A percentile compares a stretch with the other conserved stretches of the same genome.
Evolutionary conservation across 1,140 invertebrate species (phyloP).

Genomic region (Drosophila subpulchrella): DNA sequence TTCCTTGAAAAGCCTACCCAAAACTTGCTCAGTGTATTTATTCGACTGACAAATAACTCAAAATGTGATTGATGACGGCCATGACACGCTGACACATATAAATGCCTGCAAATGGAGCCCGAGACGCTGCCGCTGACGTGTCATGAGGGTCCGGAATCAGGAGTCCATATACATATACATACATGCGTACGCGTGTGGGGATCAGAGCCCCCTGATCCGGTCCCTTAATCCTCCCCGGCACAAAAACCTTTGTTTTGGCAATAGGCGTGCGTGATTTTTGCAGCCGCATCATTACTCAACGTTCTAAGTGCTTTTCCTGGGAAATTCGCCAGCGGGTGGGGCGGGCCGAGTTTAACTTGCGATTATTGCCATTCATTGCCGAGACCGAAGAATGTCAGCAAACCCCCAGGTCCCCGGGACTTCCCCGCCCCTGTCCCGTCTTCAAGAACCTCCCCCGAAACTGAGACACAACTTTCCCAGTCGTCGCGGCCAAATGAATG

Average conservation of each 20-base stretch:
- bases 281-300: slow-evolving; percentile 70
- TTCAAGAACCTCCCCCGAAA: not conserved
- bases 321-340: not conserved
- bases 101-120: slow-evolving; percentile 76
- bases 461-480: slow-evolving; percentile 33
- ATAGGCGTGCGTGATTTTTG: slow-evolving; percentile 72
- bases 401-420: slow-evolving; percentile 11
- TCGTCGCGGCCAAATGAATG: slow-evolving; percentile 40
- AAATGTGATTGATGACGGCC: slow-evolving; percentile 77
- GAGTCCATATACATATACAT: not conserved
- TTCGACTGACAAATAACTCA: slow-evolving; percentile 76
- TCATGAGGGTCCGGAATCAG: slow-evolving; percentile 14
- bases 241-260: slow-evolving; percentile 31
- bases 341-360: slow-evolving; percentile 24
- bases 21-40: slow-evolving; percentile 4
- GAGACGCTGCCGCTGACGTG: slow-evolving; percentile 69
- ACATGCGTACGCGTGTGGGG: not conserved
- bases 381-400: slow-evolving; percentile 59
- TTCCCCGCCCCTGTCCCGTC: not conserved
- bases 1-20: not conserved
- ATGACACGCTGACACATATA: slow-evolving; percentile 80
- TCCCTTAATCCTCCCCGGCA: not conserved
- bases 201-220: slow-evolving; percentile 1
- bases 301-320: slow-evolving; percentile 21
- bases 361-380: slow-evolving; percentile 72